These are phyloP conservation scores for Atherinosoma microstoma DNA, from an alignment of 2,797 vertebrate species.

Conservation along the genomic window DNA sequence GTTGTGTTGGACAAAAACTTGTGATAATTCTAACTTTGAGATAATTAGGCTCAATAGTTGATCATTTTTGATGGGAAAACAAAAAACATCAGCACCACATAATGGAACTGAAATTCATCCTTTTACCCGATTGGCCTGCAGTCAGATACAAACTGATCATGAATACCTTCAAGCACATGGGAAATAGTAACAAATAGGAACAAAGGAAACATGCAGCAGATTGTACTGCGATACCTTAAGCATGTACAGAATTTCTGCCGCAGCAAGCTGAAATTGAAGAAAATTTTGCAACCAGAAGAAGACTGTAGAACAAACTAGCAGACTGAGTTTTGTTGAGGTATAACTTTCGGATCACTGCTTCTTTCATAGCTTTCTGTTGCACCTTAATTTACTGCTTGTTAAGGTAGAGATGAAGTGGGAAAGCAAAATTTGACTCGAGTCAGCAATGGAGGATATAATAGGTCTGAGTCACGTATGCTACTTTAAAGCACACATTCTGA, in stretches of 20 bases:
- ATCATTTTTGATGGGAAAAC: too few relatives aligned
- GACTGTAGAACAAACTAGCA: too few relatives aligned
- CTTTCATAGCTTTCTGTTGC: too few relatives aligned
- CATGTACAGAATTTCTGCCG: background rate
- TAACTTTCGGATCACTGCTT: too few relatives aligned
- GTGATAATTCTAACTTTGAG: background rate
- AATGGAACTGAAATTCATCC: background rate
- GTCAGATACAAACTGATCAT: background rate
- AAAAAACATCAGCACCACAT: background rate
- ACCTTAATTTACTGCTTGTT: too few relatives aligned
- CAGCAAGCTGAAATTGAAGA: background rate
- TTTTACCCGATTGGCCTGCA: background rate
- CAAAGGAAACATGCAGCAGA: background rate
- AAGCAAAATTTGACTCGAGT: background rate
- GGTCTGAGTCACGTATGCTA: too few relatives aligned
- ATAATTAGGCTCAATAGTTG: background rate
- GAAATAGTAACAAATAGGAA: background rate
- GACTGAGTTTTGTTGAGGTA: too few relatives aligned
- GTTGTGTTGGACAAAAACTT: background rate
- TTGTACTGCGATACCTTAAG: background rate
- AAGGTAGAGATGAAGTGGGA: background rate
- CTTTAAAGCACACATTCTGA: background rate
- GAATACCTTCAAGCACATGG: background rate
- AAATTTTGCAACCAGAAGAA: background rate
- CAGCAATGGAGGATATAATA: background rate